Evolutionary conservation across 1,140 invertebrate genomes (phyloP), one percentile per base, ranked within the genome.

Genomic region (Potamilus streckersoni): DNA sequence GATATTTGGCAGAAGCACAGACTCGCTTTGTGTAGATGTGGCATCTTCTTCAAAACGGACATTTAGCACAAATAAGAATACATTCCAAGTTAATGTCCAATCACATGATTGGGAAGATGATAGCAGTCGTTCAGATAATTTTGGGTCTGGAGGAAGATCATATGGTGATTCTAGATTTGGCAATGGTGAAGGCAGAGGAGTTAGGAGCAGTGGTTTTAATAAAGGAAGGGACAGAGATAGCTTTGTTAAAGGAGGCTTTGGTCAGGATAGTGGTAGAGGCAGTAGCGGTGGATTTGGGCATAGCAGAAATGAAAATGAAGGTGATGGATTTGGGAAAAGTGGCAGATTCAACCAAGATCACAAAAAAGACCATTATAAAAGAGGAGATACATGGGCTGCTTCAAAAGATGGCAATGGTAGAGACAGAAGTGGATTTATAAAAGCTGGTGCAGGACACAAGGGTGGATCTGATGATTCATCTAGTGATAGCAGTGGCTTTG

Each of bases 1-100:
- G 20, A 79, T 79, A 59, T 87, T 86, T 79, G 80, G 80, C 11
- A 55, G 67, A 23, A 68, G 69, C 61, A 79, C 74, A 59, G 63
- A 71, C 62, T 71, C 66, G 17, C 60, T 23, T 16, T 79, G 67
- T 20, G 58, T 57, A 12, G 74, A 70, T 20, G 31, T 59, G 38
- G 11, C 38, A 49, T 49, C 38, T 49, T 49, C 38, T 8, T 49
- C 38, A 49, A 49, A 49, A 49, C 38, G 38, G 38, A 49, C 5
- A 0, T 49, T 49, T 8, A 49, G 38, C 38, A 49, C 38, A 49
- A 49, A 49, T 49, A 49, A 49, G 0, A 11, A 49, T 49, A 49
- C 6, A 11, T 11, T 49, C 38, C 38, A 49, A 8, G 38, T 49
- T 4, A 49, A 49, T 8, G 38, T 49, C 38, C 38, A 49, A 49